A percentile compares a stretch with the other conserved stretches of the same genome.
Conservation (phyloP, 2,797 vertebrate species). For the Malacoctenus gilli region DNA sequence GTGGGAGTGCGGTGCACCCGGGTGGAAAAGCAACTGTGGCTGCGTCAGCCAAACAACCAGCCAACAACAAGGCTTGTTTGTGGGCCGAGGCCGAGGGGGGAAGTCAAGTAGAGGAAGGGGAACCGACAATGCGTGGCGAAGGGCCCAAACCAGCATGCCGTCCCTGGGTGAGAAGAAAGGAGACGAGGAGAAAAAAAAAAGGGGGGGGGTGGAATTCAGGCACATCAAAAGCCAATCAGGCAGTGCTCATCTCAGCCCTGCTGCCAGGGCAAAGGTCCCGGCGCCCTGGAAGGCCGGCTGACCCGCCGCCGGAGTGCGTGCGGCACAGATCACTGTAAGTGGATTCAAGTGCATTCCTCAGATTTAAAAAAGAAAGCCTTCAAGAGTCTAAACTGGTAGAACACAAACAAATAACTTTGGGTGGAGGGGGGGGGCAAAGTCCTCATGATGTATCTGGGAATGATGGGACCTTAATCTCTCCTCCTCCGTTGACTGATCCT, state of each 20-base stretch:
- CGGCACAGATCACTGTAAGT: constrained; percentile 4
- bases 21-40: constrained; percentile 25
- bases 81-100: constrained; percentile 45
- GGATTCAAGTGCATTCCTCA: constrained; percentile 6
- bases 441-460: constrained; percentile 73
- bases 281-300: constrained; percentile 53
- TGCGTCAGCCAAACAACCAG: constrained; percentile 48
- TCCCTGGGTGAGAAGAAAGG: constrained; percentile 22
- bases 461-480: constrained; percentile 71
- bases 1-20: constrained; percentile 15
- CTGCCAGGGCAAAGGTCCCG: constrained; percentile 71
- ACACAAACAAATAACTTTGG: constrained; percentile 36
- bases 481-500: constrained; percentile 66
- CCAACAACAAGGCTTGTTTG: constrained; percentile 54
- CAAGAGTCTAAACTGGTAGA: constrained; percentile 17
- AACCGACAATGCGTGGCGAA: constrained; percentile 70
- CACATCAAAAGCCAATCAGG: constrained; percentile 48
- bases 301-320: neutral
- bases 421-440: constrained; percentile 45
- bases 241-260: constrained; percentile 64
- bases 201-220: constrained; percentile 37
- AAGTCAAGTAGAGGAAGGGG: constrained; percentile 64
- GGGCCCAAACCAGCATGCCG: constrained; percentile 63
- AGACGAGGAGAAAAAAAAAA: constrained; percentile 24
- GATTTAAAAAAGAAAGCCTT: constrained; percentile 14